These are phyloP conservation scores for Himalopsyche japonica DNA, from an alignment of 2,888 invertebrate genomes.

Conservation along the genomic window DNA sequence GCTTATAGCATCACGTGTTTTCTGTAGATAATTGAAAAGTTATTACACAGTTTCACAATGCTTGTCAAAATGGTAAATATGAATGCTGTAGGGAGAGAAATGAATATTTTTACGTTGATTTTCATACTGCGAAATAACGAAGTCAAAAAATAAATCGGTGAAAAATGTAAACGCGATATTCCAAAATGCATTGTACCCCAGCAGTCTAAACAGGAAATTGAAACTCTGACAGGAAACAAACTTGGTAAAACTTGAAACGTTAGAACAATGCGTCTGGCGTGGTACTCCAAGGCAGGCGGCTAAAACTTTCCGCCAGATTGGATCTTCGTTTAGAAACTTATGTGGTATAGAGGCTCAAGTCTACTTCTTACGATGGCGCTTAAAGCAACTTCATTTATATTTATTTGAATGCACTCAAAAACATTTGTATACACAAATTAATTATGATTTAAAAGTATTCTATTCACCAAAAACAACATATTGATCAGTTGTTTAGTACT, in stretches of 20 bases:
- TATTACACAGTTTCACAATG: too few relatives aligned
- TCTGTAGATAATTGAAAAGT: too few relatives aligned
- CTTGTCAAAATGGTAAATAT: too few relatives aligned
- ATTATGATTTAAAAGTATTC: too few relatives aligned
- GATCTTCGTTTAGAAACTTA: slow-evolving; percentile 15
- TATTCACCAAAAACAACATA: too few relatives aligned
- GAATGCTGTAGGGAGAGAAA: too few relatives aligned
- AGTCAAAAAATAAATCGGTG: too few relatives aligned
- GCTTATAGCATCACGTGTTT: too few relatives aligned
- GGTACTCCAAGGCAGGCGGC: background rate
- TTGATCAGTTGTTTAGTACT: too few relatives aligned
- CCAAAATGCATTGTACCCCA: slow-evolving; percentile 17
- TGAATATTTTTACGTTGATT: too few relatives aligned
- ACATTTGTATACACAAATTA: background rate
- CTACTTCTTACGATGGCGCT: background rate
- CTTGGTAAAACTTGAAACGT: slow-evolving; percentile 10
- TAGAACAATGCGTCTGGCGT: slow-evolving; percentile 16
- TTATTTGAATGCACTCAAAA: background rate
- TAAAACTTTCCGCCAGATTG: slow-evolving; percentile 17
- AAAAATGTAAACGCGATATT: background rate
- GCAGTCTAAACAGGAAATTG: slow-evolving; percentile 33
- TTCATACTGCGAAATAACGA: too few relatives aligned
- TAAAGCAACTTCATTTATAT: background rate
- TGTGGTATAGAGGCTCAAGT: background rate
- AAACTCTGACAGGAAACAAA: slow-evolving; percentile 33